Evolutionary conservation across 2,797 vertebrate genomes (phyloP), one percentile per base, ranked within the genome.

Genomic region (Phoeniculus purpureus): DNA sequence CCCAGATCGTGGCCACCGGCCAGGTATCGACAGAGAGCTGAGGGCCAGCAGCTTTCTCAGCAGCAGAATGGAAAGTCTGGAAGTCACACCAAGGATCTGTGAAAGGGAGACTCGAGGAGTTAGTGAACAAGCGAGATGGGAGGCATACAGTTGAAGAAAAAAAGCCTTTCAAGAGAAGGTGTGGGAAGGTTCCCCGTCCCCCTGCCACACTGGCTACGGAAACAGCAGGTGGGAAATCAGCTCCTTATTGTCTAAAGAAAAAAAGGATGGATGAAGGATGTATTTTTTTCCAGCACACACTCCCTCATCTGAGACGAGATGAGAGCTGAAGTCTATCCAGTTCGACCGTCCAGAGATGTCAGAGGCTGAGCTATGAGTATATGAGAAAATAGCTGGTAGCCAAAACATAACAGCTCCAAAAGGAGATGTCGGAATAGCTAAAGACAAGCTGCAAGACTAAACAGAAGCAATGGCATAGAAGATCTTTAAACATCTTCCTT

Each of bases 311-410:
- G 56, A 95, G 89, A 87, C 21, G 21, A 94, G 92, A 90, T 70
- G 2, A 0, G 45, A 92, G 76, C 76, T 87, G 94, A 94, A 89
- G 90, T 1, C 26, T 2, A 48, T 27, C 86, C 89, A 45, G 84
- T 1, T 84, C 20, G 86, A 48, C 65, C 82, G 92, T 15, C 87
- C 89, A 25, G 72, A 0, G 81, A 7, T 34, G 81, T n/a, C 84
- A 48, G 61, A 12, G 70, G 37, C 43, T n/a, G 85, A 67, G 76
- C 32, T 7, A 47, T 15, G 45, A 74, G 62, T 27, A 22, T 11
- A 82, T 10, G 73, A 92, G 90, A 87, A 89, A 92, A 90, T 27
- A 12, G 92, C 95, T 92, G 23, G 62, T 40, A 52, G 93, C 76
- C 87, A 94, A 85, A 94, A 89, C 59, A 72, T 1, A 34, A 5